Evolutionary conservation across 1,140 invertebrate species (phyloP), one percentile per base, ranked within the genome.

Genomic region (Bombus confusus): DNA sequence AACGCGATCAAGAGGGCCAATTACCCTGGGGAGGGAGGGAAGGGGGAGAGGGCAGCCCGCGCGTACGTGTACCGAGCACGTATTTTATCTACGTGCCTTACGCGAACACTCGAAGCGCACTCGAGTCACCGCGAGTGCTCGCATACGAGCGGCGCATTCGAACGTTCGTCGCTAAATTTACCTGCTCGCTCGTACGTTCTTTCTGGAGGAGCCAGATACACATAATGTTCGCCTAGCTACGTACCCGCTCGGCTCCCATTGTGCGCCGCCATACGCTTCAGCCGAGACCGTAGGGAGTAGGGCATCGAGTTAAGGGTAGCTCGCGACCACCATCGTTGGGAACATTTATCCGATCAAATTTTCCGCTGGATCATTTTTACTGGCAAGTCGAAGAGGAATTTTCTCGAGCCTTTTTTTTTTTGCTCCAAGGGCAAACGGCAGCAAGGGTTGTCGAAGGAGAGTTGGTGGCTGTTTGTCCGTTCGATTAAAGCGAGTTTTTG

Each of bases 1-100:
- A 92, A 92, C 87, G 78, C 93, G 93, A 95, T 95, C 94, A 93
- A 95, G 93, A 93, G 94, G 91, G 91, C 94, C 94, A 95, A 95
- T 95, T 95, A 94, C 89, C 91, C 85, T 41, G 57, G 62, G 64
- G 78, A 39, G 31, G 64, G 10, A 15, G 31, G 37, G 28, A 34
- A 22, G 62, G n/a, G 8, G 37, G 37, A 31, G 10, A 10, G 68
- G 15, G 34, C 13, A 80, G 78, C 77, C 77, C 87, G 85, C 71
- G 41, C 43, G 78, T 87, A 81, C 72, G 78, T 68, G 73, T 71
- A 86, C 80, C 89, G 83, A 92, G 85, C 86, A 78, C 75, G 91
- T 92, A 91, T 92, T 91, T 92, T 91, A 89, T 91, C 91, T 91
- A 92, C 91, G 91, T 91, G 88, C 90, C 91, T 91, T 91, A 90